A percentile compares a stretch with the other conserved stretches of the same genome.
These are phyloP conservation scores for Mylabris sibirica DNA, from an alignment of 2,888 invertebrate species.

Conservation along the genomic window DNA sequence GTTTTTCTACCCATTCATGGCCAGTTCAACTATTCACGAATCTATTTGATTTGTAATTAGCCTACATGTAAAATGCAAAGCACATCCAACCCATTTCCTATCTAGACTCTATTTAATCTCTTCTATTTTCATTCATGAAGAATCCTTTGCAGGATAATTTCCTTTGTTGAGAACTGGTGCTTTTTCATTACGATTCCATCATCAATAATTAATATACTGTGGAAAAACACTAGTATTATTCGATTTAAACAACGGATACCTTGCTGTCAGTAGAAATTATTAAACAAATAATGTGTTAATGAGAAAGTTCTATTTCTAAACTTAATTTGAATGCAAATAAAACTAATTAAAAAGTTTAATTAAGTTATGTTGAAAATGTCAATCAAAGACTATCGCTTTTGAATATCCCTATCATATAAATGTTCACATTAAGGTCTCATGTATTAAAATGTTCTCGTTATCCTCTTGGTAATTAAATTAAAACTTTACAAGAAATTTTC, in stretches of 20 bases:
- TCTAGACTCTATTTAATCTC: background rate
- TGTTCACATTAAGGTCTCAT: slow-evolving; percentile 22
- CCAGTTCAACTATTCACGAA: background rate
- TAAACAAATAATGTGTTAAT: slow-evolving; percentile 35
- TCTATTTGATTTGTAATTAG: slow-evolving; percentile 29
- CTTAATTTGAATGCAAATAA: slow-evolving; percentile 48
- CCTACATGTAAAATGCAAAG: background rate
- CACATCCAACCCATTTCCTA: background rate
- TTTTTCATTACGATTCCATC: background rate
- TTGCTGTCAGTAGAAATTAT: slow-evolving; percentile 19
- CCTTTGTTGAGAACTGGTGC: background rate
- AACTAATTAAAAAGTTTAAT: slow-evolving; percentile 51
- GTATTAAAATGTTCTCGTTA: slow-evolving; percentile 29
- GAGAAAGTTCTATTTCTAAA: slow-evolving; percentile 34
- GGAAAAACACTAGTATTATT: background rate
- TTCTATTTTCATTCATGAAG: background rate
- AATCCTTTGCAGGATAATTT: slow-evolving; percentile 1
- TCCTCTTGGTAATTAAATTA: slow-evolving; percentile 31
- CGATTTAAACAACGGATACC: background rate
- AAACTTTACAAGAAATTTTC: slow-evolving; percentile 21
- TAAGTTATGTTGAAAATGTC: slow-evolving; percentile 42
- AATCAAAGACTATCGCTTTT: slow-evolving; percentile 38
- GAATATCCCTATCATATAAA: slow-evolving; percentile 31
- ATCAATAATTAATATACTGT: background rate
- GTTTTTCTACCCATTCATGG: slow-evolving; percentile 25